Evolutionary conservation across 2,113 vertebrate species (phyloP), one percentile per base, ranked within the genome.

Genomic region (Ctenomys sociabilis): DNA sequence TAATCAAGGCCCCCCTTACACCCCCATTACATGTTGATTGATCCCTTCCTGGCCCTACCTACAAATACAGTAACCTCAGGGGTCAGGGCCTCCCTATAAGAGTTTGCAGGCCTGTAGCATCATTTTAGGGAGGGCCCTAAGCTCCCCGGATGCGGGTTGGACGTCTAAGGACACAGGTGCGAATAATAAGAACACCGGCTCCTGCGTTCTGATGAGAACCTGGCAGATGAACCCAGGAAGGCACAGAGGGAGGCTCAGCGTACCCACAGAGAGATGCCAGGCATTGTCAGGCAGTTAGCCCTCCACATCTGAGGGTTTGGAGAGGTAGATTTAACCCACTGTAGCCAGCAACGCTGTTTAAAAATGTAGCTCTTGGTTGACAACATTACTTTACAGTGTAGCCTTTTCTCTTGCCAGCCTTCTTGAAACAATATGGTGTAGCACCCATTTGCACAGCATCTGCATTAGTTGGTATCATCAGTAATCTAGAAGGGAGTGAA

Each of bases 211-310:
- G n/a, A 4, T 12, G 19, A 91, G 13, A 54, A 61, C 4, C 35
- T 5, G 28, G 57, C 24, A 19, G 1, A 5, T 59, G 21, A 5
- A 26, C 5, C 8, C 28, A 16, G 64, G n/a, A 49, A 14, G 21
- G 52, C 40, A 1, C 7, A 52, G 40, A 52, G 78, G 13, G 52
- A 13, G n/a, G 35, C 37, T 2, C 6, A 26, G 37, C 4, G 37
- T 0, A 14, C 16, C 10, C 52, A 1, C 35, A 5, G 5, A 26
- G 35, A 30, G 22, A 37, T 4, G 2, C 8, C 11, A 13, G 22
- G 37, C 5, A 9, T 17, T 70, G 35, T 7, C 0, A 4, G 32
- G n/a, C 66, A 8, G 66, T 19, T 16, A 21, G 35, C n/a, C 8
- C 70, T 40, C 70, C n/a, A 72, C n/a, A 70, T 1, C 19, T 22